Base-by-base conservation (phyloP, 2,888 invertebrate genomes). In the Eledone cirrhosa region DNA sequence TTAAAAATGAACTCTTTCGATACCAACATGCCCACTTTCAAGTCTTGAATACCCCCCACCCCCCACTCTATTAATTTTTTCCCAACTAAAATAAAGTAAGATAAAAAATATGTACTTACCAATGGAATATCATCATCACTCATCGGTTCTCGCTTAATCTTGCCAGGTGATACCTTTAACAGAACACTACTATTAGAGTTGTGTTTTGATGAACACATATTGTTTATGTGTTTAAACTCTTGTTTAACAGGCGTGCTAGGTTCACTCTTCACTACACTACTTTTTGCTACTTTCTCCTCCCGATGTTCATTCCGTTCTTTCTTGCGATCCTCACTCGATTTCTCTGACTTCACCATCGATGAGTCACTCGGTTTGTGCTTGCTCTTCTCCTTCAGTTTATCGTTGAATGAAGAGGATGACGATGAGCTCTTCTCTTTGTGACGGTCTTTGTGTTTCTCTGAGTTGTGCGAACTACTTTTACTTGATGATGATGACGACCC, bases 71-170 rank as follows among this genome's bases (percentile, higher is more conserved):
- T n/a, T n/a, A n/a, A n/a, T n/a, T n/a, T n/a, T n/a, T n/a, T n/a
- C n/a, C n/a, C n/a, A n/a, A n/a, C n/a, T n/a, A n/a, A 77, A 41
- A 27, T 29, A n/a, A 27, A 77, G 24, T 72, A 24, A 29, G 48
- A 41, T 41, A 48, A 33, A 29, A 29, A 29, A 13, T 27, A 31
- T 27, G 14, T 47, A 67, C 82, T 80, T 80, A 85, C 85, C 82
- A 85, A 75, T 59, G 85, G 85, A 14, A 84, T 79, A 81, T 85
- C 85, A 80, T 84, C 84, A 72, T 79, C 82, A 80, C 85, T 85
- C 74, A 83, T 82, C 14, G 83, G 82, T 59, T 85, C 85, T 22
- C 80, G 79, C 75, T 85, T 84, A 2, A 83, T 78, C 33, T 78
- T 53, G 33, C 31, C 7, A 11, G 69, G 69, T 27, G 69, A 22